Evolutionary conservation across 2,113 vertebrate species (phyloP), one percentile per base, ranked within the genome.

Genomic region (Gallinago undulata): DNA sequence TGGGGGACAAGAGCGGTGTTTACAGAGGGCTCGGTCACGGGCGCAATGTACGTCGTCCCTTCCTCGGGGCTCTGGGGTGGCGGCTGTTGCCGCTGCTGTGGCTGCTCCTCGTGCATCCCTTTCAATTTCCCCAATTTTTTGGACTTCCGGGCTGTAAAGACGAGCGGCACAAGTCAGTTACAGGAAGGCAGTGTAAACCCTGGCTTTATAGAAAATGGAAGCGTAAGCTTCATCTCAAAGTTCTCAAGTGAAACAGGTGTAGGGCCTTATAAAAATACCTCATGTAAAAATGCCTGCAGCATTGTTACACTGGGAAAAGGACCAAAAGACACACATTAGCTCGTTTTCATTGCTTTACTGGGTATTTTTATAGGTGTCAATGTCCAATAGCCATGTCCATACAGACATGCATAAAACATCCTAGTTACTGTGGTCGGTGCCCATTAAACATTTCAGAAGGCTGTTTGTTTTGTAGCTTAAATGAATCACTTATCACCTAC

Each of bases 91-190:
- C 97, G 97, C 5, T 96, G 98, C 51, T 93, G 97, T 11, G 96
- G 97, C 60, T 98, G 98, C 31, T 99, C 99, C 87, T 99, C 99
- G 1, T 97, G 98, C 74, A 99, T 97, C 70, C 98, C 99, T 98
- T 99, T 99, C 97, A 99, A 98, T 93, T 99, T 99, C 13, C 99
- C 99, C 96, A 99, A 88, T 96, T 99, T 99, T 97, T 99, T 99
- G 27, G 99, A 99, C 97, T 99, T 99, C 2, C 99, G 99, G 48
- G 99, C 99, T 99, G 98, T 35, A 39, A 27, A 92, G 73, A 33
- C 51, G 80, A 96, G 47, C 43, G 89, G 43, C 2, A 35, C 11
- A 62, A 94, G 24, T 96, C 21, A 74, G 15, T 53, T 53, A 79
- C 2, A 43, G 53, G 67, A 81, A 87, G 62, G 5, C 6, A 5